Evolutionary conservation across 53 echinoderm and acorn worm genomes (phyloP).

Genomic region (Astropecten irregularis): DNA sequence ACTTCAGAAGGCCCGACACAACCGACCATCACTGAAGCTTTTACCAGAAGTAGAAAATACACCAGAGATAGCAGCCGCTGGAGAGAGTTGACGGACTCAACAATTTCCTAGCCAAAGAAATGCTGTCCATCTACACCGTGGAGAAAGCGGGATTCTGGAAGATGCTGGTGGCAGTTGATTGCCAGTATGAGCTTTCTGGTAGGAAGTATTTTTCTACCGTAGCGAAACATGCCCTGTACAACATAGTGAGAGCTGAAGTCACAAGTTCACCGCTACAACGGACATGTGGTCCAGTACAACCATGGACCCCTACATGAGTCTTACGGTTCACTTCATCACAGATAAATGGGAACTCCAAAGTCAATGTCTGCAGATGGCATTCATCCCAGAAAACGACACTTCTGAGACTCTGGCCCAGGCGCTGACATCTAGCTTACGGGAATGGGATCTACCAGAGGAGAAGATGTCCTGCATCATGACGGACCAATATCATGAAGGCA

Average conservation of each 20-base stretch:
- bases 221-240: constrained; percentile 25
- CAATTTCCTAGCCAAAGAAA: constrained; percentile 36
- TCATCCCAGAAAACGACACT: too few species aligned
- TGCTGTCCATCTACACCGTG: constrained; percentile 23
- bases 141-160: constrained; percentile 16
- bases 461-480: constrained; percentile 40
- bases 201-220: not conserved
- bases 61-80: constrained; percentile 1
- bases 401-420: too few species aligned
- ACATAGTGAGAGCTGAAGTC: too few species aligned
- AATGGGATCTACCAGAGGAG: constrained; percentile 31
- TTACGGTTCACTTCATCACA: constrained; percentile 41
- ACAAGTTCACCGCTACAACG: constrained; percentile 23
- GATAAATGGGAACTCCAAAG: too few species aligned
- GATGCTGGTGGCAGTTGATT: constrained; percentile 33
- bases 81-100: constrained; percentile 38
- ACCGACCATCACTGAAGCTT: not conserved
- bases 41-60: constrained; percentile 2
- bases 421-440: constrained; percentile 2
- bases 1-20: too few species aligned
- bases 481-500: constrained; percentile 40
- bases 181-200: constrained; percentile 18
- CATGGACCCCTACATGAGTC: constrained; percentile 56
- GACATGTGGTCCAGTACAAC: constrained; percentile 42
- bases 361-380: too few species aligned